Evolutionary conservation across 2,113 vertebrate genomes (phyloP), one percentile per base, ranked within the genome.

Genomic region (Loxodonta africana): DNA sequence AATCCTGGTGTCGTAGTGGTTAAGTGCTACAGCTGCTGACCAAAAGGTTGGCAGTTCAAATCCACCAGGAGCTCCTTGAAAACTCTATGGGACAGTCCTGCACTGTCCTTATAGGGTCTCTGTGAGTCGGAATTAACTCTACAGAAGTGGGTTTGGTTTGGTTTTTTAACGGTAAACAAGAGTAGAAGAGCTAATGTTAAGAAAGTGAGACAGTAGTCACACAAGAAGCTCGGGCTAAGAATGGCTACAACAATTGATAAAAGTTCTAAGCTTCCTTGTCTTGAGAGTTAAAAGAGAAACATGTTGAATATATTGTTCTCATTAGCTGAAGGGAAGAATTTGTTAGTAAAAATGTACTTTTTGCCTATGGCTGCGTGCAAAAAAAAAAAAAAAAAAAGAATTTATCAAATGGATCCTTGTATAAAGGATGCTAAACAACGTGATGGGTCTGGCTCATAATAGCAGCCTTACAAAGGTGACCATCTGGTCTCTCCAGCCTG

Each of bases 331-430:
- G 10, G 84, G 57, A 90, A 92, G 84, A 73, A 60, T 84, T 37
- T 83, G 69, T 89, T 87, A 78, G 23, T 81, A 92, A 57, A 78
- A 94, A 76, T 73, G 28, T 63, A 44, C 26, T 84, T 91, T 85
- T 93, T 91, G 28, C 76, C 57, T 57, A 6, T 92, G 82, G 82
- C 53, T 57, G 69, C 94, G 83, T 78, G 78, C n/a, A 9, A 65
- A 87, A 46, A 37, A 37, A 37, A 37, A 37, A 37, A 37, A 37
- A 37, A 37, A 37, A 37, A 76, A 94, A 65, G 83, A 93, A 94
- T 87, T 71, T 85, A 84, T 87, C 84, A 91, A 81, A 53, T 67
- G 85, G 65, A 90, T 91, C 78, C 88, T 95, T 88, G 25, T 48
- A 26, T 89, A 84, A 97, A 90, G 86, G 44, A 81, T 6, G 20